Evolutionary conservation across 2,888 invertebrate genomes (phyloP).

Genomic region (Drymonia ruficornis): DNA sequence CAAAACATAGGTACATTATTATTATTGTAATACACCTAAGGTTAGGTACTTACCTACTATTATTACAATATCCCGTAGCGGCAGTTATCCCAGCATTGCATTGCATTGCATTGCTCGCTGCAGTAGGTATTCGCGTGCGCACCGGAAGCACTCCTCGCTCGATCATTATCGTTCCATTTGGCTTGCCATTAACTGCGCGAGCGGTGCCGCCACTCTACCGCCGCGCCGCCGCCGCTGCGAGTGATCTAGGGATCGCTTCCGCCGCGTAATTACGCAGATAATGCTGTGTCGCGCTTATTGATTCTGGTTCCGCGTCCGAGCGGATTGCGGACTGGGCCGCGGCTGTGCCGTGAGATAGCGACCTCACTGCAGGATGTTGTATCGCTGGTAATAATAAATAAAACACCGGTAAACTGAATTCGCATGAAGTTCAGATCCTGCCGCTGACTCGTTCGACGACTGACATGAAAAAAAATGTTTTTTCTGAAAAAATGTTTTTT

Average conservation of each 20-base stretch:
- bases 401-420: not conserved
- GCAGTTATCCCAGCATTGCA: not conserved
- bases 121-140: not conserved
- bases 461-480: no score
- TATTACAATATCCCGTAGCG: not conserved
- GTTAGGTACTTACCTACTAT: no score
- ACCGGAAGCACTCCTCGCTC: conserved; percentile 1
- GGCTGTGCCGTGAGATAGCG: not conserved
- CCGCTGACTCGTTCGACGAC: no score
- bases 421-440: no score
- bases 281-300: not conserved
- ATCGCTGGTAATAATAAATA: not conserved
- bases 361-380: not conserved
- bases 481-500: no score
- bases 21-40: no score
- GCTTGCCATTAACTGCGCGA: not conserved
- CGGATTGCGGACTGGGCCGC: no score
- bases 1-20: no score
- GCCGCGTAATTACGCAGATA: not conserved
- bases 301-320: not conserved
- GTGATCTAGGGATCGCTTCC: conserved; percentile 2
- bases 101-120: not conserved
- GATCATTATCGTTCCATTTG: conserved; percentile 7
- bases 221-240: not conserved
- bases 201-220: no score